Percentiles rank a stretch among this genome's conserved stretches.
phyloP scores from a whole-genome alignment of 2,113 vertebrate genomes.

The Equus quagga region DNA sequence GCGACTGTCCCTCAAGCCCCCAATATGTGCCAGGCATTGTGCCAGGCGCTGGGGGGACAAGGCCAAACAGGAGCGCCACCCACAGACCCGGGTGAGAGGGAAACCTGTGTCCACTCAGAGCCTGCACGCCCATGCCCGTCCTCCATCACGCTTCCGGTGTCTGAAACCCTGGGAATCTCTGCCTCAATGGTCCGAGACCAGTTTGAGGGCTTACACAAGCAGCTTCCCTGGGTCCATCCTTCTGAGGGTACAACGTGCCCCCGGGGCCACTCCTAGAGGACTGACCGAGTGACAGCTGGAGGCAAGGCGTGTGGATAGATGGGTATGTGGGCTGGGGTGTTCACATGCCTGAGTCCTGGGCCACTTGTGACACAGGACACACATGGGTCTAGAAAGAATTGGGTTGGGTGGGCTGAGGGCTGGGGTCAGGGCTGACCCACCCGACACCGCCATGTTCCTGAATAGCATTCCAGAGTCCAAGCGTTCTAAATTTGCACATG shows the following conservation, averaged over 20 bases:
- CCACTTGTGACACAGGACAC: neutral
- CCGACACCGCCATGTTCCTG: rapidly evolving
- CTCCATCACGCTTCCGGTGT: neutral
- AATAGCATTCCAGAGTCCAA: neutral
- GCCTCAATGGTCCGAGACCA: neutral
- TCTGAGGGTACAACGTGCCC: neutral
- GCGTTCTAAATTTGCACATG: neutral
- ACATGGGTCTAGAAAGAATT: neutral
- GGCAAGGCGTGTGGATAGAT: neutral
- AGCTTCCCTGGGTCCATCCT: neutral
- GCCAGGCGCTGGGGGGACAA: neutral
- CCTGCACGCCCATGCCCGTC: neutral
- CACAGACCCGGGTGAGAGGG: neutral
- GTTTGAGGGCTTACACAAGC: neutral
- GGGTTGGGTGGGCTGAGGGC: neutral
- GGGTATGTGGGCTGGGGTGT: neutral
- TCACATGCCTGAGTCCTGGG: neutral
- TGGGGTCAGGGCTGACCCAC: too few species aligned
- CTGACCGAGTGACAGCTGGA: neutral
- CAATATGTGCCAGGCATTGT: neutral
- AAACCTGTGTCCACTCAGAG: neutral
- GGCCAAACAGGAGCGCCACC: neutral
- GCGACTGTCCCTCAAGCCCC: neutral
- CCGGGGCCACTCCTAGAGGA: neutral
- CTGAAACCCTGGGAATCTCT: neutral